Evolutionary conservation across 2,888 invertebrate genomes (phyloP), one percentile per base, ranked within the genome.

Genomic region (Plusia festucae): DNA sequence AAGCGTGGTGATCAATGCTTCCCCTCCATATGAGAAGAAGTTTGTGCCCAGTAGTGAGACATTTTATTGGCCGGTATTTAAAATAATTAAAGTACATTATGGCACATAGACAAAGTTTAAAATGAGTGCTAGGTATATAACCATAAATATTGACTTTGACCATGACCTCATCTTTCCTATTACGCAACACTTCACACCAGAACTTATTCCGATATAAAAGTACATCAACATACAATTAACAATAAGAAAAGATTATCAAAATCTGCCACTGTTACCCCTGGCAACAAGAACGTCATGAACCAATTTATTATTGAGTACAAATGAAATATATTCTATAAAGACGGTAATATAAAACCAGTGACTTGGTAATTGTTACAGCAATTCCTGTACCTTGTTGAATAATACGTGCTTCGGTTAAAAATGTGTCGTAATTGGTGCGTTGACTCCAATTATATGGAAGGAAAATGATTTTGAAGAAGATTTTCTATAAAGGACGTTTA

Each of bases 341-440:
- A 52, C 59, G 54, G 44, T 40, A 44, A 57, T 24, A 60, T 9
- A 16, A 6, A 30, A 51, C 73, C 59, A 46, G 3, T 53, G 46
- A 62, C 56, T 54, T 18, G 68, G 58, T 46, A 72, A 73, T 67
- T 73, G 61, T 61, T 34, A 52, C 22, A 76, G 13, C 57, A 32
- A 72, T 22, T 73, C 60, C 24, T 68, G 52, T 40, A 32, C 59
- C 22, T 56, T 40, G 60, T 67, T 73, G 30, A 60, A 53, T 34
- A 60, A 56, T 27, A 59, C 56, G 51, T 73, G 53, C n/a, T 9
- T n/a, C 0, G 13, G 51, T 54, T 78, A 60, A 78, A 73, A 73
- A 68, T 62, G 68, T n/a, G 44, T 40, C 34, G 24, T 62, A 40
- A 57, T 57, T 40, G 53, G 34, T 30, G n/a, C 51, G 49, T 61